These are phyloP conservation scores for Xiphorhynchus elegans DNA, from an alignment of 2,113 vertebrate species.

Conservation along the genomic window DNA sequence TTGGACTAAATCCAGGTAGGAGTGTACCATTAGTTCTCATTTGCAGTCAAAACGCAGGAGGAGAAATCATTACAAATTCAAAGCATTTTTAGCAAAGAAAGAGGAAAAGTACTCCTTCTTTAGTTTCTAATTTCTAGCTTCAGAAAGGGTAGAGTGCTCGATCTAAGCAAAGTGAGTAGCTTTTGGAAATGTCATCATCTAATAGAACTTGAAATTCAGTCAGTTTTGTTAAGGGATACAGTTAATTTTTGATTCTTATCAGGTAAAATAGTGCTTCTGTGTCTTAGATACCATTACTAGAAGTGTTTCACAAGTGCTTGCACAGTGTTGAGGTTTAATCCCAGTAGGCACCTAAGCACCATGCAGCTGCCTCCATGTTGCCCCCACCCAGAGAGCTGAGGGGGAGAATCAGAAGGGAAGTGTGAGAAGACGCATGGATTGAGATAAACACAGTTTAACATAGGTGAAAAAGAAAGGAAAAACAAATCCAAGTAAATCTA, in stretches of 20 bases:
- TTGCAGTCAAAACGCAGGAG: not conserved
- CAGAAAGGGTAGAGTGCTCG: not conserved
- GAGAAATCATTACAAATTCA: not conserved
- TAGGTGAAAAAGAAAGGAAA: not conserved
- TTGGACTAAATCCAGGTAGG: not conserved
- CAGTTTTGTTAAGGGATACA: not conserved
- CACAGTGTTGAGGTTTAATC: not conserved
- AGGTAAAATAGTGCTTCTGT: not conserved
- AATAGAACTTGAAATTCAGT: not conserved
- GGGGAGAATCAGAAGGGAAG: not conserved
- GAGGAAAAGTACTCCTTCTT: not conserved
- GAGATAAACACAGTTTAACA: not conserved
- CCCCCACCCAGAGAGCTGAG: accelerated
- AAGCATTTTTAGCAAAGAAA: not conserved
- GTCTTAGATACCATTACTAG: not conserved
- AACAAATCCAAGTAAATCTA: not conserved
- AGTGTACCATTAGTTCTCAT: not conserved
- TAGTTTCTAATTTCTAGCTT: not conserved
- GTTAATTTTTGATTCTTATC: not conserved
- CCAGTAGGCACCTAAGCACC: not conserved
- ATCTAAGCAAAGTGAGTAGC: not conserved
- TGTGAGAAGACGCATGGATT: not conserved
- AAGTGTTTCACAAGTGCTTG: not conserved
- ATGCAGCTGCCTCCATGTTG: not conserved
- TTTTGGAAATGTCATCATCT: not conserved